phyloP scores from a whole-genome alignment of 1,140 invertebrate species.

The Ceratitis capitata region DNA sequence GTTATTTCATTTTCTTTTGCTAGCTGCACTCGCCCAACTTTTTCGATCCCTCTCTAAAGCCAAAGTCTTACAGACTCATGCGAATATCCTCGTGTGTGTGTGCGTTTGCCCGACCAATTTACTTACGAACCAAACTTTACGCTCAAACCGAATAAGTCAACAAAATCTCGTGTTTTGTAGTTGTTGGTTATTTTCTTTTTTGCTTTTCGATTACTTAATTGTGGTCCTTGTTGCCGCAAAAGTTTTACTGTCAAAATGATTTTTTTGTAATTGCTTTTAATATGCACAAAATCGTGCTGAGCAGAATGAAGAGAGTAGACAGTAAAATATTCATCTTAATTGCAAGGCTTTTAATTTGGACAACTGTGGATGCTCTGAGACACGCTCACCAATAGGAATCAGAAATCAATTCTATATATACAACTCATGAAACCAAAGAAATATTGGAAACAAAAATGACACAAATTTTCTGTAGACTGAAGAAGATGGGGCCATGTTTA shows the following conservation, averaged over 20 bases:
- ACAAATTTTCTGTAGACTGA: no score
- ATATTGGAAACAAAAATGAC: no score
- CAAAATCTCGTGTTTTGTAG: not conserved
- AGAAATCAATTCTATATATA: no score
- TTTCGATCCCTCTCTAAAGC: not conserved
- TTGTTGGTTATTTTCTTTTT: not conserved
- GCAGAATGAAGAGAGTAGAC: not conserved
- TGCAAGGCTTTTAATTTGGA: no score
- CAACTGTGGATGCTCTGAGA: no score
- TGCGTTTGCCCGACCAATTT: not conserved
- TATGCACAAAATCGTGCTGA: not conserved
- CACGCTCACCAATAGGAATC: no score
- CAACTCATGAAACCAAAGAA: no score
- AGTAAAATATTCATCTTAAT: no score
- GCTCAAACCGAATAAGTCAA: conserved; percentile 7
- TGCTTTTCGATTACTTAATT: not conserved
- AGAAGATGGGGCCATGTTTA: no score
- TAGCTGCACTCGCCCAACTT: not conserved
- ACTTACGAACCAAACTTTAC: not conserved
- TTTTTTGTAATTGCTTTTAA: not conserved
- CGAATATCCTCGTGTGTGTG: no score
- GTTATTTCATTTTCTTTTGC: not conserved
- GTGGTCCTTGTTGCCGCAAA: not conserved
- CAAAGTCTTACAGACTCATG: not conserved
- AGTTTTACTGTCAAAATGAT: not conserved